Evolutionary conservation across 1,140 invertebrate species (phyloP), one percentile per base, ranked within the genome.

Genomic region (Zaprionus ornatus): DNA sequence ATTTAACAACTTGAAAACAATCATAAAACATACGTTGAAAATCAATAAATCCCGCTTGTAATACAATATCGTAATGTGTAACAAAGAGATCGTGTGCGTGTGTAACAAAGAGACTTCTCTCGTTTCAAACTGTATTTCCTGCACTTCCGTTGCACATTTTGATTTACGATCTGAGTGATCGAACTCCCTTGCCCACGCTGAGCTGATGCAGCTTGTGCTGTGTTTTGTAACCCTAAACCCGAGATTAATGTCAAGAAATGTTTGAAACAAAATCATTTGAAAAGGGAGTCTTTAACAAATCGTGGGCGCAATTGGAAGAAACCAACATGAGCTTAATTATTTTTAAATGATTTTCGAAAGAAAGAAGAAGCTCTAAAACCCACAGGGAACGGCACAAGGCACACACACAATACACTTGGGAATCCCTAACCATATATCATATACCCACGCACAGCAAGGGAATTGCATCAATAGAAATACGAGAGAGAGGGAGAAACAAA

Each of bases 301-400:
- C 10, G 45, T 50, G 45, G 45, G 45, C 29, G 19, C 21, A 52
- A 52, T 66, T 73, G 56, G 45, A 32, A 32, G 37, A 66, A 63
- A 62, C 52, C 64, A 72, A 82, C 79, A 87, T 79, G 79, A 78
- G 80, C 80, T 83, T 86, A 86, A 86, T 86, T 86, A 83, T 82
- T 86, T 82, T 71, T 76, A 86, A 86, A 87, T 87, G 83, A 85
- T 85, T 85, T 76, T 48, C 66, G 25, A 75, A 61, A 50, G 12
- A 35, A 52, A 52, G 13, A 52, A 52, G 10, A 21, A 52, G 23
- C 50, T 45, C 13, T 27, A 9, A 25, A 66, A 66, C 63, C 79
- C 78, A 80, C 78, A 65, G 61, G 55, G 60, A 70, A 67, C 54
- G 48, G 29, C 19, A 69, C 63, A 73, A 59, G 45, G 13, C 60